Evolutionary conservation across 1,140 invertebrate species (phyloP).

Genomic region (Homalodisca vitripennis): DNA sequence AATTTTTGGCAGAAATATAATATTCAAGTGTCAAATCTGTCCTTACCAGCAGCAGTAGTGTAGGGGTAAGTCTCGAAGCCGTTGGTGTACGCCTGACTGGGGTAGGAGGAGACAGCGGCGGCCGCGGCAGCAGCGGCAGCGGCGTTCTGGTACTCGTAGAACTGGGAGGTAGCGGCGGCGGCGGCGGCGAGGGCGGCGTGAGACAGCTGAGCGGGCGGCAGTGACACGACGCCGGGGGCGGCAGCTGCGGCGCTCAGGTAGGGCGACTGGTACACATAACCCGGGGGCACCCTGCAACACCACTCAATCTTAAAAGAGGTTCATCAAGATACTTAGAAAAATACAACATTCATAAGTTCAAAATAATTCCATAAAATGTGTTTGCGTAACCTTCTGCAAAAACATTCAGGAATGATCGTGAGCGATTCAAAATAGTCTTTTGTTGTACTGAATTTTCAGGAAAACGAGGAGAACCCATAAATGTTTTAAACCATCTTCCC

Average conservation of each 20-base stretch:
- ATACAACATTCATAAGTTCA: too few species aligned
- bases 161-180: constrained; percentile 44
- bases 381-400: too few species aligned
- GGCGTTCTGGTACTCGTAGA: constrained; percentile 49
- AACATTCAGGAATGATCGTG: too few species aligned
- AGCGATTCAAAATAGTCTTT: too few species aligned
- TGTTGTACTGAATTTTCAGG: too few species aligned
- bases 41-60: constrained; percentile 41
- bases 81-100: constrained; percentile 44
- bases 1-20: too few species aligned
- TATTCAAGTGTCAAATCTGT: too few species aligned
- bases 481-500: too few species aligned
- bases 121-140: constrained; percentile 43
- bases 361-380: too few species aligned
- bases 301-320: too few species aligned
- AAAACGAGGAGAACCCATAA: too few species aligned
- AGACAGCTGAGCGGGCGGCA: constrained; percentile 42
- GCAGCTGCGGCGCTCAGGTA: constrained; percentile 43
- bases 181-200: constrained; percentile 42
- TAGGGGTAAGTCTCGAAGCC: constrained; percentile 45
- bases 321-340: too few species aligned
- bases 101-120: constrained; percentile 43
- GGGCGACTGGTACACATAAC: constrained; percentile 49
- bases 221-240: constrained; percentile 44
- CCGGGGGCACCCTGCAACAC: constrained; percentile 46